Percentiles rank a stretch among this genome's conserved stretches.
These are phyloP conservation scores for Dromococcyx pavoninus DNA, from an alignment of 2,797 vertebrate genomes.

Conservation along the genomic window DNA sequence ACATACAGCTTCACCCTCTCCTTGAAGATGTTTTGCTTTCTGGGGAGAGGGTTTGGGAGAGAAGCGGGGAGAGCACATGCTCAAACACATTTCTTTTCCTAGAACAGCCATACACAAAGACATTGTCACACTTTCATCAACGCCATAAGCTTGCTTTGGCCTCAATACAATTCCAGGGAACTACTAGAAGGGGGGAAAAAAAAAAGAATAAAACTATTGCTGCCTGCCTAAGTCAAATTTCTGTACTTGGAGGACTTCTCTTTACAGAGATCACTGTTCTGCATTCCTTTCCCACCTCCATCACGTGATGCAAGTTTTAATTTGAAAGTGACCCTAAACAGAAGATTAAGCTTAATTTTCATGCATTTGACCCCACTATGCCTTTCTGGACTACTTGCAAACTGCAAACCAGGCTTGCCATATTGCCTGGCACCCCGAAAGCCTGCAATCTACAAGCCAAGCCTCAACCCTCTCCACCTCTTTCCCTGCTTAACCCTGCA, in stretches of 20 bases:
- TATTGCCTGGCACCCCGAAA: background rate
- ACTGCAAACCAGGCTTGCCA: background rate
- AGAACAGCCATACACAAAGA: background rate
- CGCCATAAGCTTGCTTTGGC: background rate
- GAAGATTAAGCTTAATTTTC: background rate
- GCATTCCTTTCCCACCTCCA: background rate
- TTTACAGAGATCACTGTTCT: background rate
- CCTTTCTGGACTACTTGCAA: background rate
- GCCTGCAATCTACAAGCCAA: background rate
- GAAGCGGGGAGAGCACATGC: background rate
- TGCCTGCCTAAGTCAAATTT: background rate
- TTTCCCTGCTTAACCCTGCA: background rate
- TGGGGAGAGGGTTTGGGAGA: background rate
- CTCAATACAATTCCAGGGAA: background rate
- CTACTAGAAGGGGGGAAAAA: fast-evolving
- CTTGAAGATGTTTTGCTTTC: background rate
- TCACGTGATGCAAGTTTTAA: background rate
- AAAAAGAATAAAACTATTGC: background rate
- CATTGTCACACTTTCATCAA: background rate
- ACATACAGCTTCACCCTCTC: background rate
- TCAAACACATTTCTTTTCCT: background rate
- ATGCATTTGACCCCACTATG: background rate
- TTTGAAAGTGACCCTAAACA: background rate
- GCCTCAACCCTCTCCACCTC: background rate
- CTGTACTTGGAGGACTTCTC: background rate